Conservation (phyloP, 2,888 invertebrate species). For the Achlya flavicornis region DNA sequence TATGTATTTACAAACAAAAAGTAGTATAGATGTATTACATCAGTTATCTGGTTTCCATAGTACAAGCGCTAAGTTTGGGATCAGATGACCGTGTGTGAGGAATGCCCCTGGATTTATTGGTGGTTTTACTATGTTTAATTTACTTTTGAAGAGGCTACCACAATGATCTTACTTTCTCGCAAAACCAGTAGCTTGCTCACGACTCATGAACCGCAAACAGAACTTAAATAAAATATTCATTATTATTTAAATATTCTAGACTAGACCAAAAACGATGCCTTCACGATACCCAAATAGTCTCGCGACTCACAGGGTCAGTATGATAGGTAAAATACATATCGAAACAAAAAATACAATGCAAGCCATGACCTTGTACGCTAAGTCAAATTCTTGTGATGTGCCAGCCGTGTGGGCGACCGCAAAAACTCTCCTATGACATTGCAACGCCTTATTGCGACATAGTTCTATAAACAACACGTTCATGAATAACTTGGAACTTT, state of each 20-base stretch:
- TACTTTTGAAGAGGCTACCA: no score
- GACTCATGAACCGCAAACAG: no score
- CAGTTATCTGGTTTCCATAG: no score
- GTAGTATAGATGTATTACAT: no score
- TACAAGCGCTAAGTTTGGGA: no score
- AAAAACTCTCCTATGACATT: slow-evolving; percentile 83
- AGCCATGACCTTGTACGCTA: slow-evolving; percentile 70
- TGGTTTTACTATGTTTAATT: no score
- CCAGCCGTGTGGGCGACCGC: slow-evolving; percentile 74
- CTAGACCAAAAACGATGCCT: not conserved
- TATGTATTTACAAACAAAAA: no score
- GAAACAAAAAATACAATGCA: slow-evolving; percentile 76
- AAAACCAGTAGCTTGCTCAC: no score
- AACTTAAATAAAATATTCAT: no score
- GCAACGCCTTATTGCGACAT: slow-evolving; percentile 52
- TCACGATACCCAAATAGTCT: slow-evolving; percentile 2
- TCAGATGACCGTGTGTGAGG: no score
- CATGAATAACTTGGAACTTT: slow-evolving; percentile 56
- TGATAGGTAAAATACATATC: slow-evolving; percentile 55
- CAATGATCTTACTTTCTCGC: no score
- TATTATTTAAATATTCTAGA: not conserved
- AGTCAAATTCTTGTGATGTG: slow-evolving; percentile 80
- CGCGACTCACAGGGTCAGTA: slow-evolving; percentile 57
- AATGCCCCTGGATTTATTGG: no score
- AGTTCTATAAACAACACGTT: slow-evolving; percentile 49